Percentiles rank a stretch among this genome's conserved stretches.
These are phyloP conservation scores for Enoplosus armatus DNA, from an alignment of 2,797 vertebrate genomes.

Conservation along the genomic window DNA sequence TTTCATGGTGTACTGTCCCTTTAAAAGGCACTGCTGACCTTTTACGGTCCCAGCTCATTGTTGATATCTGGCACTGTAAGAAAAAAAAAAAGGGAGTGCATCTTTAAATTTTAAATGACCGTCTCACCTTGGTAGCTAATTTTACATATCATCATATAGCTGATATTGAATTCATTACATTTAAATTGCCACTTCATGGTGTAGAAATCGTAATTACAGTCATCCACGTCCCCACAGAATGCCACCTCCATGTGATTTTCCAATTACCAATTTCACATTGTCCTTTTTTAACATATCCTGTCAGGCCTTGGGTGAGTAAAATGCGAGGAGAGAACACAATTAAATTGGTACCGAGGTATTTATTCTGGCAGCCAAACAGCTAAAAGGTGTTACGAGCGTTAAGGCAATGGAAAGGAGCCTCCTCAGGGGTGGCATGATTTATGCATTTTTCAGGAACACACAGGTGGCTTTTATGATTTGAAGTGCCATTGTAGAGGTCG, in stretches of 20 bases:
- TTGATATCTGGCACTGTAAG: background rate
- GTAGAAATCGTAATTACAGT: background rate
- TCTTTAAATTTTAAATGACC: background rate
- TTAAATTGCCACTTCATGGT: background rate
- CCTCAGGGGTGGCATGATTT: constrained; percentile 36
- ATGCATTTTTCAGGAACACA: constrained; percentile 45
- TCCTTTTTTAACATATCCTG: background rate
- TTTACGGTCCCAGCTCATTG: background rate
- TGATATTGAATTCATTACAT: background rate
- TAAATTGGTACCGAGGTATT: constrained; percentile 18
- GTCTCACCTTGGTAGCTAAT: background rate
- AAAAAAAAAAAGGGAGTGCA: background rate
- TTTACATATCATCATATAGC: background rate
- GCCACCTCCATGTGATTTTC: background rate
- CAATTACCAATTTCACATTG: background rate
- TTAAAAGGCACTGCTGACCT: too few relatives aligned
- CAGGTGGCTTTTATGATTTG: constrained; percentile 45
- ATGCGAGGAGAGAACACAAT: background rate
- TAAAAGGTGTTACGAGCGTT: constrained; percentile 9
- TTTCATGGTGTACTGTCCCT: too few relatives aligned
- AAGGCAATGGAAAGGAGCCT: constrained; percentile 7
- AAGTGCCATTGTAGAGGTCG: constrained; percentile 30
- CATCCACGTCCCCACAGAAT: background rate
- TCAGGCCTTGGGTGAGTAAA: background rate
- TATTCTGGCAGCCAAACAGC: constrained; percentile 9